Base-by-base conservation (phyloP, 2,797 vertebrate species). In the Neosilurus mollespiculum region DNA sequence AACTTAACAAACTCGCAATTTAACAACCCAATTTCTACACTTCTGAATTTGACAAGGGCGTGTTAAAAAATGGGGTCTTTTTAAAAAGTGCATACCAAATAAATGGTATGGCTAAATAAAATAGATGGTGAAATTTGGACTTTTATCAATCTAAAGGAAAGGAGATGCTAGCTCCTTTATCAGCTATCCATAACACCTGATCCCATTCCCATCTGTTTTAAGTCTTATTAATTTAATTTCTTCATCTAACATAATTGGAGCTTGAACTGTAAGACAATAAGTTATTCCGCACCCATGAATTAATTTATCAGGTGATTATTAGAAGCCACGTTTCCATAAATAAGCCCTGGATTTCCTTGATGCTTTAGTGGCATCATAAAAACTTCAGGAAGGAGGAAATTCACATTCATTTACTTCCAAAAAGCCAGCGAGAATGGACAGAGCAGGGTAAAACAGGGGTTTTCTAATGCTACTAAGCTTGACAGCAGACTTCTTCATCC, bases 401-500 rank as follows among this genome's bases (percentile, higher is more conserved):
- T 91, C 92, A 80, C 20, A 66, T 53, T 62, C 49, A 75, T 83
- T 58, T 15, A 61, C 76, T 34, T 37, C 81, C 53, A 76, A 59
- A 84, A 85, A 87, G 89, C 87, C 90, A 82, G 90, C 85, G 90
- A 83, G 86, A 86, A 85, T 88, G 90, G 84, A 84, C 76, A 85
- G 86, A 87, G 88, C 85, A 79, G 69, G 67, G 73, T 37, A 59
- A 56, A 56, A 59, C 12, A 73, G 59, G 73, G 51, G 71, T 49
- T 80, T 84, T 84, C 66, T 81, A 85, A 82, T 86, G 80, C 87
- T 83, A 78, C 90, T 89, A 90, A 81, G 70, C 90, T 89, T 86
- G 69, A 87, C 84, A 85, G 69, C 80, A 90, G 85, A 90, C 89
- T 84, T 91, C 89, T 93, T 90, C 89, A 90, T 92, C 91, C 91